Base-by-base conservation (phyloP, 1,140 invertebrate genomes). In the Laodelphax striatellus region DNA sequence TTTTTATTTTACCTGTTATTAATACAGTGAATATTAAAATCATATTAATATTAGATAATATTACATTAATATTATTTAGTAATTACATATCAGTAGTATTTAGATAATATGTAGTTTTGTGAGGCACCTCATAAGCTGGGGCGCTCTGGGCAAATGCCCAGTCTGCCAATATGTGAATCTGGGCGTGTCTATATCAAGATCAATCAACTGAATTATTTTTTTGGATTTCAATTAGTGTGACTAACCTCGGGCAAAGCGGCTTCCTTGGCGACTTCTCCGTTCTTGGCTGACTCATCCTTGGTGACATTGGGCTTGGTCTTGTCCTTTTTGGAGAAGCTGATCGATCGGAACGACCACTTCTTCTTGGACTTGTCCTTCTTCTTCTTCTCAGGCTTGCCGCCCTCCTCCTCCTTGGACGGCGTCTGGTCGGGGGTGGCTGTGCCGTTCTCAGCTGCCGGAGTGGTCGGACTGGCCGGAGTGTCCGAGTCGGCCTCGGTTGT, bases 321-420 rank as follows among this genome's bases (percentile, higher is more conserved):
- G 68, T 90, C 88, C 72, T 89, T 90, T 73, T 84, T 86, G 69
- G 84, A 84, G 72, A 90, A 90, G 67, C 86, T 88, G 74, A 90
- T 86, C 67, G 82, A 87, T 69, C 87, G 82, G 75, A 89, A 86
- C 64, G 87, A 89, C 87, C 87, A 90, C 76, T 89, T 89, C 79
- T 88, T 90, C 78, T 88, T 90, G 28, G 84, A 82, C 77, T 87
- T 86, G 64, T 88, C 85, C 71, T 89, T 87, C 74, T 89, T 88
- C 66, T 83, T 82, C 67, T 79, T 77, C 17, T 63, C 61, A 19
- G 24, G 52, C 34, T 86, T 38, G 69, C 74, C 79, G 24, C 85
- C 83, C 64, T 85, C 80, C 16, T 81, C 77, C 43, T 83, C 80
- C 54, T 80, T 79, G 10, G 77, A 72, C n/a, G 76, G 75, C 24